These are phyloP conservation scores for Microplitis manilae DNA, from an alignment of 2,888 invertebrate genomes.

Conservation along the genomic window DNA sequence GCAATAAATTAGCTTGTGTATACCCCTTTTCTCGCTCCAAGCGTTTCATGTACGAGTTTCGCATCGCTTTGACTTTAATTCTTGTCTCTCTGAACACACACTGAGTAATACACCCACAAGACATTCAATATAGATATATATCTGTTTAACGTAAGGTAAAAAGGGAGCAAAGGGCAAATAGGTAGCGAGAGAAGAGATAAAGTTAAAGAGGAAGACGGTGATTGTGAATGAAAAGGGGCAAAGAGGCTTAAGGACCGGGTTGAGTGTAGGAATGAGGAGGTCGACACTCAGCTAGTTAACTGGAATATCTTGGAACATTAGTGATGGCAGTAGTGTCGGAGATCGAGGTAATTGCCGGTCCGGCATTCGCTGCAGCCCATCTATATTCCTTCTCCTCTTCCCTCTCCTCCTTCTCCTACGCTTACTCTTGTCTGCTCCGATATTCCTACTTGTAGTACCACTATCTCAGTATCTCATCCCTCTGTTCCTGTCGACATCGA, in stretches of 20 bases:
- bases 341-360: conserved; percentile 31
- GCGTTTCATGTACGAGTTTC: background rate
- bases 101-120: background rate
- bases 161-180: background rate
- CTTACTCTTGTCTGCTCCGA: conserved; percentile 25
- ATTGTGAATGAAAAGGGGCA: background rate
- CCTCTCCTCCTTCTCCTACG: background rate
- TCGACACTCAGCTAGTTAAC: conserved; percentile 21
- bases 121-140: background rate
- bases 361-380: conserved; percentile 13
- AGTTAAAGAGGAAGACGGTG: background rate
- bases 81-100: background rate
- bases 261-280: background rate
- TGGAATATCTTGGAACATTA: conserved; percentile 32
- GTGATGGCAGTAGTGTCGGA: conserved; percentile 28
- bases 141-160: background rate
- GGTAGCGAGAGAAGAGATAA: background rate
- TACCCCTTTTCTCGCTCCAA: conserved; percentile 12
- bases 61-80: background rate
- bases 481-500: conserved; percentile 30
- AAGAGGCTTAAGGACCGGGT: background rate
- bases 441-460: background rate
- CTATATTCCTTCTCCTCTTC: background rate
- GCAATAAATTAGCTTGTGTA: conserved; percentile 21
- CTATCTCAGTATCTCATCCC: conserved; percentile 22